Percentiles rank a stretch among this genome's conserved stretches.
phyloP scores from a whole-genome alignment of 2,113 vertebrate genomes.

The Alouatta palliata region DNA sequence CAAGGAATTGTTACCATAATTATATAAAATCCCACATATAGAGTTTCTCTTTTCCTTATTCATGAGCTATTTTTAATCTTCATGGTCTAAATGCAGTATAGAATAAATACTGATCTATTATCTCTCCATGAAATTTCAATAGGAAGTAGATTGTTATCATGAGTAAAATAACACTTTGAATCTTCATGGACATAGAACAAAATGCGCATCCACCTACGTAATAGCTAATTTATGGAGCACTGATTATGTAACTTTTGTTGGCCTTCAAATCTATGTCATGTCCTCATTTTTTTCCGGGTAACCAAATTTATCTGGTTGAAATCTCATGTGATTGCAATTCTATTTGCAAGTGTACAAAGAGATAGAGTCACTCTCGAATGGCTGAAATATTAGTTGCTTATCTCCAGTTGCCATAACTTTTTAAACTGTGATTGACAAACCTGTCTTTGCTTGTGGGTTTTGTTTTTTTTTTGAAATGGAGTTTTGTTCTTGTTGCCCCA shows the following conservation, averaged over 20 bases:
- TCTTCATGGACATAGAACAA: background rate
- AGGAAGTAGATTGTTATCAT: background rate
- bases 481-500: too few species aligned
- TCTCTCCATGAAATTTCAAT: conserved; percentile 41
- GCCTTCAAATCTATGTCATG: conserved; percentile 30
- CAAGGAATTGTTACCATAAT: conserved; percentile 63
- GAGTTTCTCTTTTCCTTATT: conserved; percentile 52
- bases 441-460: background rate
- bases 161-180: conserved; percentile 45
- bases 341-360: background rate
- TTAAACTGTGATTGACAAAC: background rate
- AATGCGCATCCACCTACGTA: background rate
- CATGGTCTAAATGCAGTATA: background rate
- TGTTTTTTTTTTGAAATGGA: too few species aligned
- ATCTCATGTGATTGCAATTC: conserved; percentile 11
- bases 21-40: conserved; percentile 48
- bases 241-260: conserved; percentile 10
- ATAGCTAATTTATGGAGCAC: background rate
- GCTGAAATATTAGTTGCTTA: background rate
- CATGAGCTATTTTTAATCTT: conserved; percentile 51
- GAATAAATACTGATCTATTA: conserved; percentile 47
- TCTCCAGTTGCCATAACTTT: background rate
- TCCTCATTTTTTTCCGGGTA: conserved; percentile 22
- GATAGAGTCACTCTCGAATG: background rate
- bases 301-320: conserved; percentile 29